These are phyloP conservation scores for Hemicordylus capensis DNA, from an alignment of 2,113 vertebrate species.

Conservation along the genomic window DNA sequence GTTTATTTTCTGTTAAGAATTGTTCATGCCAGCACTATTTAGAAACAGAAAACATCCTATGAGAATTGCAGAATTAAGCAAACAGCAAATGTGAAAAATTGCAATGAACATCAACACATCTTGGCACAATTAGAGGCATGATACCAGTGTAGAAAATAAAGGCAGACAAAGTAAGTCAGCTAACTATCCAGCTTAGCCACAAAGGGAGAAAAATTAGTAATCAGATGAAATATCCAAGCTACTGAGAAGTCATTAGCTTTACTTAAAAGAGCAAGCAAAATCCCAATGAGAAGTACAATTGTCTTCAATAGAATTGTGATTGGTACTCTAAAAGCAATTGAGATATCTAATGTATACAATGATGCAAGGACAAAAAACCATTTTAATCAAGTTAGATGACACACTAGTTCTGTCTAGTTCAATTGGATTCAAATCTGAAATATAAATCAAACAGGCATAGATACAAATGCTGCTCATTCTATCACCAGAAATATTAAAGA, in stretches of 20 bases:
- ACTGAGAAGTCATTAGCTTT: neutral
- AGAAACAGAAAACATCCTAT: slow-evolving; percentile 29
- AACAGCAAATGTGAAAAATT: slow-evolving; percentile 34
- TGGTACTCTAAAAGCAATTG: neutral
- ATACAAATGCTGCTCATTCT: too few species aligned
- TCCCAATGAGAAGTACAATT: too few species aligned
- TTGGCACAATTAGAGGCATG: slow-evolving; percentile 17
- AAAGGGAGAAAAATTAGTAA: neutral
- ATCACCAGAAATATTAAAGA: too few species aligned
- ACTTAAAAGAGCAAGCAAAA: neutral
- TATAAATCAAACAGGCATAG: too few species aligned
- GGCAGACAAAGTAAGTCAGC: slow-evolving; percentile 29
- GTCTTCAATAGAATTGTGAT: neutral
- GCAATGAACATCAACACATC: slow-evolving; percentile 46
- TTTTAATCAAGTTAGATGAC: too few species aligned
- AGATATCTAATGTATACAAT: neutral
- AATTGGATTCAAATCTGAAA: too few species aligned
- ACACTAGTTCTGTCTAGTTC: too few species aligned
- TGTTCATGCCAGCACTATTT: slow-evolving; percentile 21
- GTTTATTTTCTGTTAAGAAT: slow-evolving; percentile 7
- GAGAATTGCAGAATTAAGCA: slow-evolving; percentile 40
- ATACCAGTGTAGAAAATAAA: slow-evolving; percentile 23
- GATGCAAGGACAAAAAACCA: neutral
- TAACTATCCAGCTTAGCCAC: slow-evolving; percentile 37
- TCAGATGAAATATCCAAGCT: neutral